Conservation (phyloP, 2,113 vertebrate species). For the Neogobius melanostomus region DNA sequence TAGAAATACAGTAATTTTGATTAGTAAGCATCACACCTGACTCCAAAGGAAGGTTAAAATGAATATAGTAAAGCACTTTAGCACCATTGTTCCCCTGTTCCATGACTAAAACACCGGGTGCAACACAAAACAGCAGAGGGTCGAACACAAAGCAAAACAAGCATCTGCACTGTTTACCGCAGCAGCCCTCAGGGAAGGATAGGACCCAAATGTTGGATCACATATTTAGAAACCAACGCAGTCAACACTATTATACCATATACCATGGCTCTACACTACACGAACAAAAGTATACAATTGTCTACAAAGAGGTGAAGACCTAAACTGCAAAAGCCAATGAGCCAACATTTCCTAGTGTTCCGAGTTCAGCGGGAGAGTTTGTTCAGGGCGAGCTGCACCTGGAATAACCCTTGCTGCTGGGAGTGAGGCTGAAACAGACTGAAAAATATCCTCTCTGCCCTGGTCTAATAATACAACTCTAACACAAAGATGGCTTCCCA, state of each 20-base stretch:
- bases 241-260: not conserved
- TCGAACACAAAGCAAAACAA: slow-evolving; percentile 62
- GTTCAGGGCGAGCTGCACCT: slow-evolving; percentile 19
- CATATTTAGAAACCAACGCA: slow-evolving; percentile 44
- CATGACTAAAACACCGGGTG: slow-evolving; percentile 11
- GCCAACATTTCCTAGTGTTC: slow-evolving; percentile 34
- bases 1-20: too few species aligned
- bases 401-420: slow-evolving; percentile 18
- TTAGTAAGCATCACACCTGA: too few species aligned
- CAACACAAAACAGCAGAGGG: slow-evolving; percentile 24
- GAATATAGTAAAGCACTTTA: too few species aligned
- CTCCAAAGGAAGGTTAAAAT: too few species aligned
- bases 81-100: too few species aligned
- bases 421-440: not conserved
- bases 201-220: slow-evolving; percentile 36
- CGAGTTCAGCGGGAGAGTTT: slow-evolving; percentile 32
- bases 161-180: slow-evolving; percentile 63
- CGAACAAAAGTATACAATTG: slow-evolving; percentile 11
- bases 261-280: slow-evolving; percentile 1
- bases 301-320: slow-evolving; percentile 5
- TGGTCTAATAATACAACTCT: not conserved
- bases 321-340: slow-evolving; percentile 23
- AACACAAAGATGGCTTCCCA: not conserved
- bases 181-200: slow-evolving; percentile 44
- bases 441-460: not conserved